Percentiles rank a stretch among this genome's conserved stretches.
Evolutionary conservation across 2,888 invertebrate species (phyloP).

Genomic region (Lucinisca nassula): DNA sequence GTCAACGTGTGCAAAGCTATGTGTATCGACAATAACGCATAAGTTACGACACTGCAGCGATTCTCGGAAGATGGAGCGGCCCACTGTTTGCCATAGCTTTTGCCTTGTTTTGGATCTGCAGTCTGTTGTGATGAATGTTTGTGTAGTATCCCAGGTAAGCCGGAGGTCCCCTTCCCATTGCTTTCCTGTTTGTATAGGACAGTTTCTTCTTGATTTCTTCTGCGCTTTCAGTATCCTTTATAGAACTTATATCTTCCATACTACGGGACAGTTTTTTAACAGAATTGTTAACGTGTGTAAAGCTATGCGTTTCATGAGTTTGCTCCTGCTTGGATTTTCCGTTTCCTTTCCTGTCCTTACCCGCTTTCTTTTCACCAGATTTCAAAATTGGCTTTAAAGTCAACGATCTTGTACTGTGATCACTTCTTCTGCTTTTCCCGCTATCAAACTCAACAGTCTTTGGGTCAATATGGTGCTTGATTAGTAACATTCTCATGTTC

Average conservation of each 20-base stretch:
- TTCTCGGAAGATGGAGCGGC: constrained; percentile 51
- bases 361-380: neutral
- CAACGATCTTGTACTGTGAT: constrained; percentile 13
- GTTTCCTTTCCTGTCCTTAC: neutral
- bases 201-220: constrained; percentile 27
- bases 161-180: constrained; percentile 63
- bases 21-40: too few species aligned
- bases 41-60: constrained; percentile 34
- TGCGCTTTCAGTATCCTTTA: constrained; percentile 32
- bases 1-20: too few species aligned
- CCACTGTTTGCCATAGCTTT: constrained; percentile 29
- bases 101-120: constrained; percentile 17
- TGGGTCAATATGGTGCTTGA: constrained; percentile 65
- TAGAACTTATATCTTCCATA: constrained; percentile 40
- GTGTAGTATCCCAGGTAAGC: constrained; percentile 68
- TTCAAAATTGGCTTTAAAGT: constrained; percentile 55
- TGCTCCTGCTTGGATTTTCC: neutral
- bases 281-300: constrained; percentile 9
- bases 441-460: constrained; percentile 67
- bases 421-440: constrained; percentile 47
- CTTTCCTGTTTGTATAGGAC: constrained; percentile 47
- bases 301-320: constrained; percentile 31
- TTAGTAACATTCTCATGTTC: constrained; percentile 56
- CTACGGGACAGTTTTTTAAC: constrained; percentile 31
- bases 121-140: constrained; percentile 58